Base-by-base conservation (phyloP, 2,797 vertebrate species). In the Neosalanx taihuensis region DNA sequence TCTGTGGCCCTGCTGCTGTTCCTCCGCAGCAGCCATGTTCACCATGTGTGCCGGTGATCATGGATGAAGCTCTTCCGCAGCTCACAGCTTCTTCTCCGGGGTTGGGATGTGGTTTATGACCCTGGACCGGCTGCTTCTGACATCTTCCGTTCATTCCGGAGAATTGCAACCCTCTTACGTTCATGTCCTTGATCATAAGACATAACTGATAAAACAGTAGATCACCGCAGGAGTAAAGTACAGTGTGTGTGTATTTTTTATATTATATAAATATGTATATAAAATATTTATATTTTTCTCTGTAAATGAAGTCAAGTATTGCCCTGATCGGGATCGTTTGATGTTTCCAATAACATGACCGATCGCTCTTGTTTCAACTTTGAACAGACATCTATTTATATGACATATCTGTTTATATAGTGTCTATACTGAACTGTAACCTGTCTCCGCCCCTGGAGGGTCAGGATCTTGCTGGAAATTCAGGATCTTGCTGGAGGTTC, bases 1-100 rank as follows among this genome's bases (percentile, higher is more conserved):
- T 74, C 93, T 86, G 71, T 95, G 94, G 18, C 88, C 88, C 67
- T 91, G 91, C 78, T 93, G 92, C 83, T 91, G 89, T 67, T 93
- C 92, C 20, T 26, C 89, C 30, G 81, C 83, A 5, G 89, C 91
- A 79, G 88, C 92, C 94, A 94, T 94, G 82, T 91, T 92, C 65
- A 62, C 87, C 56, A 41, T 49, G 71, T 26, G n/a, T 3, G 20
- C 12, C 12, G 56, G n/a, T 56, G 51, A 18, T 17, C 23, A 26
- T 1, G 51, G 15, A n/a, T 56, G 51, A 56, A 56, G 17, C 18
- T 1, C 51, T 56, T 56, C 51, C 51, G 51, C 51, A n/a, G 18
- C n/a, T n/a, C 51, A 18, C 51, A 56, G n/a, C 51, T 64, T 17
- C 35, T 35, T 46, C 41, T 46, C 12, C 12, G 1, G 29, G 9